Percentiles rank a stretch among this genome's conserved stretches.
phyloP scores from a whole-genome alignment of 2,888 invertebrate species.

The Spialia ferax region DNA sequence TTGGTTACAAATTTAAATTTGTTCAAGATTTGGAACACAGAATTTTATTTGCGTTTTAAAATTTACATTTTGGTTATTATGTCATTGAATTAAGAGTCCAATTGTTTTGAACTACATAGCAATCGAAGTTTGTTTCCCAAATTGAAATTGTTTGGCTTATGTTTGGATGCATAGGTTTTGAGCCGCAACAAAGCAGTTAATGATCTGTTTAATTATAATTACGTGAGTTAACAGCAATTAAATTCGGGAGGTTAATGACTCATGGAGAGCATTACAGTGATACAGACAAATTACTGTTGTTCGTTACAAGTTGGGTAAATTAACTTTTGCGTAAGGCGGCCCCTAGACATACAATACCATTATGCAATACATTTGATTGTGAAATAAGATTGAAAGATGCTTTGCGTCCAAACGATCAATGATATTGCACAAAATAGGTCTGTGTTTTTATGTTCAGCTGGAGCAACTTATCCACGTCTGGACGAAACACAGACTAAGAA shows the following conservation, averaged over 20 bases:
- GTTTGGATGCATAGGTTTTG: conserved; percentile 43
- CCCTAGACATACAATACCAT: too few relatives aligned
- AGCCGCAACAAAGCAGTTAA: conserved; percentile 58
- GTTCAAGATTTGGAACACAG: conserved; percentile 29
- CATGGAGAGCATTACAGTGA: conserved; percentile 50
- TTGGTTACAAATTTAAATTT: conserved; percentile 21
- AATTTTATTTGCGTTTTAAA: background rate
- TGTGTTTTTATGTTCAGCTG: too few relatives aligned
- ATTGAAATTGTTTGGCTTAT: conserved; percentile 40
- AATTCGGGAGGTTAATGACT: conserved; percentile 57
- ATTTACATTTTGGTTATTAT: background rate
- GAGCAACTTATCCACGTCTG: too few relatives aligned
- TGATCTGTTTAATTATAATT: conserved; percentile 61
- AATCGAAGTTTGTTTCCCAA: conserved; percentile 37
- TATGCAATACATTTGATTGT: too few relatives aligned
- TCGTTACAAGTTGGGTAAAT: conserved; percentile 1
- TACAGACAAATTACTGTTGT: conserved; percentile 44
- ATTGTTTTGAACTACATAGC: background rate
- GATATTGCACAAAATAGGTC: too few relatives aligned
- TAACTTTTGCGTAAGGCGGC: too few relatives aligned
- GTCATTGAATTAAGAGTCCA: conserved; percentile 5
- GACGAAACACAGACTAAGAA: too few relatives aligned
- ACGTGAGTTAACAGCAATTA: conserved; percentile 58
- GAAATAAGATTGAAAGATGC: too few relatives aligned
- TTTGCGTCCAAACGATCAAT: too few relatives aligned